phyloP scores from a whole-genome alignment of 2,888 invertebrate genomes.

The Cryptocheilus praepositus region DNA sequence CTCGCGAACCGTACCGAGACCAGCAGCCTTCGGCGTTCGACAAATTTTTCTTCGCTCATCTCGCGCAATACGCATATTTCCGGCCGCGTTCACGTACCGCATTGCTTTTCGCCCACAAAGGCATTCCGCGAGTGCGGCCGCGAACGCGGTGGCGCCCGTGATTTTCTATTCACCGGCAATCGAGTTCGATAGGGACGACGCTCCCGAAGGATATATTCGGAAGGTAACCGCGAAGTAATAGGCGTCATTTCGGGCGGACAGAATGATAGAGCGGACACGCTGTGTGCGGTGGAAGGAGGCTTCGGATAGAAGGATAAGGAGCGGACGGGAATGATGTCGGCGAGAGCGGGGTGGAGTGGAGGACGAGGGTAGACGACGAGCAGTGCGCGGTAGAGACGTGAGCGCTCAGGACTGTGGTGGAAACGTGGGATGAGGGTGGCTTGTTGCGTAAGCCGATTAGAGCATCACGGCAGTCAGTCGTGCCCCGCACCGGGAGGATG shows the following conservation, averaged over 20 bases:
- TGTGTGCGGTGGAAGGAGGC: not conserved
- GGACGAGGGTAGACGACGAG: conserved; percentile 12
- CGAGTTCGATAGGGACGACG: not conserved
- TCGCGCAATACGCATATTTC: too few species aligned
- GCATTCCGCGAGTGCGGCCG: conserved; percentile 2
- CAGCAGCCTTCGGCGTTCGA: not conserved
- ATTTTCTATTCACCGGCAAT: too few species aligned
- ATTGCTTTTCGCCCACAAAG: not conserved
- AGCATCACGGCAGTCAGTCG: conserved; percentile 66
- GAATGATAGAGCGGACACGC: not conserved
- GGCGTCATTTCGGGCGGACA: conserved; percentile 39
- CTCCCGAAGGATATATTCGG: not conserved
- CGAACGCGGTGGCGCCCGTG: not conserved
- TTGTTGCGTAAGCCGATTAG: conserved; percentile 73
- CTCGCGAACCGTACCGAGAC: too few species aligned
- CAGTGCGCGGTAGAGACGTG: conserved; percentile 22
- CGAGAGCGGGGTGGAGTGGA: conserved; percentile 10
- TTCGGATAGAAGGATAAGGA: conserved; percentile 3
- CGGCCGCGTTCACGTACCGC: too few species aligned
- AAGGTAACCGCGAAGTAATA: conserved; percentile 54
- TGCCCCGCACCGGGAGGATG: conserved; percentile 41
- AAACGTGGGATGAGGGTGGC: conserved; percentile 61
- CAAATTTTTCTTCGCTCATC: not conserved
- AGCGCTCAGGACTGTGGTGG: conserved; percentile 32
- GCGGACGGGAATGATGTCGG: not conserved